Conservation (phyloP, 2,888 invertebrate species). For the Cheilosia urbana region DNA sequence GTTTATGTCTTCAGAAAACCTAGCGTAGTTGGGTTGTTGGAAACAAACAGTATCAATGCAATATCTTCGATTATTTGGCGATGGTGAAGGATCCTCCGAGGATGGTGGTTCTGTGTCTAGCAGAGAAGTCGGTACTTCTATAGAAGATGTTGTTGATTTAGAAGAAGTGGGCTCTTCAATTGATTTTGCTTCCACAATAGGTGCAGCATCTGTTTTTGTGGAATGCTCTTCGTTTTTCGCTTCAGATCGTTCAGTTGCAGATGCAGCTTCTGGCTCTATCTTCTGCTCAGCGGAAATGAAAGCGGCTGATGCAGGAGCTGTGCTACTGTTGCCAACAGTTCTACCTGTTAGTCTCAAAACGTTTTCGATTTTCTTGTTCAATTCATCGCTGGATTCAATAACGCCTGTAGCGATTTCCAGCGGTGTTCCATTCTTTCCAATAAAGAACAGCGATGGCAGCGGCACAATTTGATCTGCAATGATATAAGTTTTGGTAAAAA, state of each 20-base stretch:
- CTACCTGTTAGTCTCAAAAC: constrained; percentile 82
- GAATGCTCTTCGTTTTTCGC: constrained; percentile 18
- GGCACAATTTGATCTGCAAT: constrained; percentile 89
- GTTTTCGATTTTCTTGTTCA: constrained; percentile 87
- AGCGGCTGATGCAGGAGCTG: constrained; percentile 50
- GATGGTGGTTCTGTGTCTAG: constrained; percentile 1
- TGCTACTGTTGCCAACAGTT: neutral
- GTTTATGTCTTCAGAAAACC: constrained; percentile 10
- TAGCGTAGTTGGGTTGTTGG: constrained; percentile 17
- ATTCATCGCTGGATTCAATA: constrained; percentile 85
- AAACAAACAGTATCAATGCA: constrained; percentile 39
- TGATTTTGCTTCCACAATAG: constrained; percentile 9
- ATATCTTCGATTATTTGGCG: constrained; percentile 15
- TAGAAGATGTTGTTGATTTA: constrained; percentile 39
- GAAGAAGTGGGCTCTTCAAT: constrained; percentile 42
- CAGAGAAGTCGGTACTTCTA: constrained; percentile 32
- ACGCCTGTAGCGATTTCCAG: constrained; percentile 90
- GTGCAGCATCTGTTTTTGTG: constrained; percentile 4
- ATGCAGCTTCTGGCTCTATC: constrained; percentile 83
- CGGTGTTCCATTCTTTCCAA: constrained; percentile 91
- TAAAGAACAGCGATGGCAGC: constrained; percentile 93
- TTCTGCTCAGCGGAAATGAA: constrained; percentile 86
- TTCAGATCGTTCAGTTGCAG: neutral
- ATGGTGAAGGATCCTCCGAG: neutral
- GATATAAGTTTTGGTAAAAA: too few species aligned